Percentiles rank a stretch among this genome's conserved stretches.
phyloP scores from a whole-genome alignment of 2,888 invertebrate genomes.

The Theretra japonica region DNA sequence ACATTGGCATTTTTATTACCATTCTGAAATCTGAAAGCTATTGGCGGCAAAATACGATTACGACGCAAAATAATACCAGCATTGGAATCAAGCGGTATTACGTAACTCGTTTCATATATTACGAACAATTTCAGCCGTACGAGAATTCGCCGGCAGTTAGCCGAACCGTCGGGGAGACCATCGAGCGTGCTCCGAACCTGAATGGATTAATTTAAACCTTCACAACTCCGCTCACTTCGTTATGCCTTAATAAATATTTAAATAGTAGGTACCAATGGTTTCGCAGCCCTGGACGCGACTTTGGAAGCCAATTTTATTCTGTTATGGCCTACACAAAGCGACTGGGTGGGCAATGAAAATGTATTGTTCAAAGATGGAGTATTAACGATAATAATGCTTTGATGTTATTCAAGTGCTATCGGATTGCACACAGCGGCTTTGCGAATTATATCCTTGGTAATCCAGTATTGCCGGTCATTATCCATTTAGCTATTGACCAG shows the following conservation, averaged over 20 bases:
- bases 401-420: not conserved
- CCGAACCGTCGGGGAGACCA: constrained; percentile 15
- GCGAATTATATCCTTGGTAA: too few species aligned
- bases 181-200: constrained; percentile 23
- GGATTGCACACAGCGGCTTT: too few species aligned
- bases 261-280: constrained; percentile 3
- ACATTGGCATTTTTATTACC: too few species aligned
- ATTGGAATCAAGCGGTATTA: not conserved
- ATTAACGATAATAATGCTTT: not conserved
- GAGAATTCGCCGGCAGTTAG: constrained; percentile 14
- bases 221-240: constrained; percentile 30
- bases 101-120: constrained; percentile 13
- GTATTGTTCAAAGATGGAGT: not conserved
- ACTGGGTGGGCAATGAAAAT: not conserved
- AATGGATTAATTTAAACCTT: constrained; percentile 30
- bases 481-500: too few species aligned
- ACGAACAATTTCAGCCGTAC: constrained; percentile 20
- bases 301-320: constrained; percentile 1
- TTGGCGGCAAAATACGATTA: not conserved
- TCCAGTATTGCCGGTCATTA: too few species aligned
- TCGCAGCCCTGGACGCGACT: not conserved
- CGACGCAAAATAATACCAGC: not conserved
- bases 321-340: not conserved
- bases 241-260: constrained; percentile 34
- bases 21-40: not conserved